Evolutionary conservation across 2,113 vertebrate genomes (phyloP), one percentile per base, ranked within the genome.

Genomic region (Hoplias malabaricus): DNA sequence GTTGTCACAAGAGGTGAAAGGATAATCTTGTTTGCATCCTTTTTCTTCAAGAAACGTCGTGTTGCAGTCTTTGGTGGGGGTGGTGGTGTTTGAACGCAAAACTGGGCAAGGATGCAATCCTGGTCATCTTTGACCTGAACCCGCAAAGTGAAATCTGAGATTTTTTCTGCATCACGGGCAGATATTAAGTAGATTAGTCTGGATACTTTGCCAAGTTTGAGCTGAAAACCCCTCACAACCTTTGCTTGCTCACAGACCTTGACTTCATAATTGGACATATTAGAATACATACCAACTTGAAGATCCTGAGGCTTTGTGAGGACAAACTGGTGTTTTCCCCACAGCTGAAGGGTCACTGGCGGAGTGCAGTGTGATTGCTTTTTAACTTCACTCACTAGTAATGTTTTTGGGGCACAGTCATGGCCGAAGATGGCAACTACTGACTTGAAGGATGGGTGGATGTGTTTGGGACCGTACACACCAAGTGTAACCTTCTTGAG

Each of bases 31-130:
- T 95, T 95, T 0, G 95, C 91, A 85, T 99, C 97, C 0, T 97
- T 99, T 91, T 96, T 99, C 86, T 99, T 99, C 16, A 99, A 93
- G 59, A 99, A 99, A 23, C 98, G 87, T 33, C 98, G 95, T 73
- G 93, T 82, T 29, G 93, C 93, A 0, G 93, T 92, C 84, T 97
- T 98, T 0, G 96, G 96, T 4, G 94, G 96, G 0, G 97, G 95
- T 16, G 93, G 93, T 0, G 98, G 98, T 0, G 97, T 99, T 87
- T 97, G 96, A 11, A 99, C 96, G 0, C 97, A 99, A 71, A 98
- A 99, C 81, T 99, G 96, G 53, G 94, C 96, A 40, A 99, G 88
- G 21, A 96, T 94, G 78, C 90, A 86, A 7, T 94, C 95, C 36
- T 90, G 89, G 79, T 95, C 94, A 4, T 97, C 96, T 77, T 95